Evolutionary conservation across 2,113 vertebrate species (phyloP).

Genomic region (Clarias magur): DNA sequence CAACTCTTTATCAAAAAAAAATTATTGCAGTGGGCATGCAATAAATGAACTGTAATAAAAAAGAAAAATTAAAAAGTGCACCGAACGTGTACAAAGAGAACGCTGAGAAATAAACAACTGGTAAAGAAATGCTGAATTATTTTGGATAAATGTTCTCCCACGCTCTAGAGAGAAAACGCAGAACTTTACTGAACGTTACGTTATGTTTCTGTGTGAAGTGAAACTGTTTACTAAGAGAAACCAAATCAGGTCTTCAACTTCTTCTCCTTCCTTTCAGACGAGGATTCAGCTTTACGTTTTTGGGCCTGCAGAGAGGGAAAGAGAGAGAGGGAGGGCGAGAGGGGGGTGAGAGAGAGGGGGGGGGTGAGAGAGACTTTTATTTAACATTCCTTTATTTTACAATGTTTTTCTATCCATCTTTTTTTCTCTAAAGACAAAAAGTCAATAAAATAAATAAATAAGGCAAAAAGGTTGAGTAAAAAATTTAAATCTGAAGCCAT

Average conservation of each 20-base stretch:
- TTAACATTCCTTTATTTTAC: no score
- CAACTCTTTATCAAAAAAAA: background rate
- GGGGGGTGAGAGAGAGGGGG: background rate
- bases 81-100: constrained; percentile 38
- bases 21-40: background rate
- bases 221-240: background rate
- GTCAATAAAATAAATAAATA: no score
- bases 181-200: background rate
- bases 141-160: background rate
- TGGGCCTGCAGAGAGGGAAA: constrained; percentile 71
- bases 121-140: background rate
- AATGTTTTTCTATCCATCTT: no score
- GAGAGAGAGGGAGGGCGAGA: background rate
- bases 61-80: constrained; percentile 41
- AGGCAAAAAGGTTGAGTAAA: no score
- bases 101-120: background rate
- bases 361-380: background rate
- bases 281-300: constrained; percentile 83
- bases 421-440: no score
- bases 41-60: background rate
- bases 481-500: no score
- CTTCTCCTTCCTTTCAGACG: constrained; percentile 84
- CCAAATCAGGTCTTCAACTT: constrained; percentile 78
- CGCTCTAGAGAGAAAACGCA: background rate
- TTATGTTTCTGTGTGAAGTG: background rate